Evolutionary conservation across 1,140 invertebrate genomes (phyloP).

Genomic region (Formica exsecta): DNA sequence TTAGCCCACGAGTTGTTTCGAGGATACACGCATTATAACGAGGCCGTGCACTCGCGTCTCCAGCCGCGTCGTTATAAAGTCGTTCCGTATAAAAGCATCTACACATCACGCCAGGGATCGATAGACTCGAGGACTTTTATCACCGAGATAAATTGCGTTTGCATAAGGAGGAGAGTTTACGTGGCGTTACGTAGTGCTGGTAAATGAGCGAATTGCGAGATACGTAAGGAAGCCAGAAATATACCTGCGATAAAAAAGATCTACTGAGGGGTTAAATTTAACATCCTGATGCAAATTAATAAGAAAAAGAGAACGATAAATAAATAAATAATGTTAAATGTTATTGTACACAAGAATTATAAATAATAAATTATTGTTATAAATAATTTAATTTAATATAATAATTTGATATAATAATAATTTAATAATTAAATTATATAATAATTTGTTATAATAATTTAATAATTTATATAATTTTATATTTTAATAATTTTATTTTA

Average conservation of each 20-base stretch:
- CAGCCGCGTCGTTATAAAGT: slow-evolving; percentile 15
- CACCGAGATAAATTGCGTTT: slow-evolving; percentile 66
- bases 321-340: neutral
- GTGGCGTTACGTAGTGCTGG: slow-evolving; percentile 22
- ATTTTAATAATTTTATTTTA: too few relatives aligned
- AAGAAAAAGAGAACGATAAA: neutral
- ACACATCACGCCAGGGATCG: slow-evolving; percentile 52
- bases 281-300: slow-evolving; percentile 9
- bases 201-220: slow-evolving; percentile 57
- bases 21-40: slow-evolving; percentile 40
- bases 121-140: slow-evolving; percentile 63
- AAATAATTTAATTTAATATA: too few relatives aligned
- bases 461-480: too few relatives aligned
- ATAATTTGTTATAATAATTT: too few relatives aligned
- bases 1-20: slow-evolving; percentile 38
- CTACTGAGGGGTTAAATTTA: slow-evolving; percentile 52
- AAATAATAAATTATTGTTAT: too few relatives aligned
- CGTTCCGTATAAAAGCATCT: slow-evolving; percentile 47
- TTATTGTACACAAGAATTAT: neutral
- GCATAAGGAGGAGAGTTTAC: slow-evolving; percentile 48
- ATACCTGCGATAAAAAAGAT: slow-evolving; percentile 41
- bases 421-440: too few relatives aligned
- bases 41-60: slow-evolving; percentile 51
- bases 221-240: neutral
- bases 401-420: too few relatives aligned